These are phyloP conservation scores for Drosophila acutilabella DNA, from an alignment of 2,888 invertebrate genomes.

Conservation along the genomic window DNA sequence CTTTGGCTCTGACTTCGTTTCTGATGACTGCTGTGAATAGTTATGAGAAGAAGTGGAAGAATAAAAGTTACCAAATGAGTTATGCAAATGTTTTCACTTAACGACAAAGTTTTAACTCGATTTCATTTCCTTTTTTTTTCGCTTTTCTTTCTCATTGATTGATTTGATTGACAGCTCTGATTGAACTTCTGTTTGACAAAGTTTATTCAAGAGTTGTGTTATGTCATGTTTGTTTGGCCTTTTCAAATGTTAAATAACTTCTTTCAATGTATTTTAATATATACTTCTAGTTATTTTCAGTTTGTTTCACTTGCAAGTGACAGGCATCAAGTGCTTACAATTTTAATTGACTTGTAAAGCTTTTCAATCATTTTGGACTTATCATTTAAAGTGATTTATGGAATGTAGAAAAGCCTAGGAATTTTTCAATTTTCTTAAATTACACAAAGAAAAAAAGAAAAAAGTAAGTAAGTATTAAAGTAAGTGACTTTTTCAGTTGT, in stretches of 20 bases:
- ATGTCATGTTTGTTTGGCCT: background rate
- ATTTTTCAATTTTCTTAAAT: no score
- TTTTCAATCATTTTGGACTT: no score
- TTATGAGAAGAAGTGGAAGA: background rate
- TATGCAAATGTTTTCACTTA: constrained; percentile 27
- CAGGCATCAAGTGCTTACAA: background rate
- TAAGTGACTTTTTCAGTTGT: no score
- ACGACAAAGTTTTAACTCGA: constrained; percentile 8
- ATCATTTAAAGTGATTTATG: no score
- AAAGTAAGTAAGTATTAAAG: no score
- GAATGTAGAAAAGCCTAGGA: no score
- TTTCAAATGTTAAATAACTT: background rate
- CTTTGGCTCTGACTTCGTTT: background rate
- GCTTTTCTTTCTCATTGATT: background rate
- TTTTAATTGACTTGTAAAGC: background rate
- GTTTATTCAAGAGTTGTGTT: background rate
- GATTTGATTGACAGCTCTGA: constrained; percentile 12
- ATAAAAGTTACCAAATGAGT: constrained; percentile 11
- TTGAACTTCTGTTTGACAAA: background rate
- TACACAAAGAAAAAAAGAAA: no score
- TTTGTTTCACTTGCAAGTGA: background rate
- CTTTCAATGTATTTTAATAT: background rate
- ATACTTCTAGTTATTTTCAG: background rate
- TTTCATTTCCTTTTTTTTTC: background rate
- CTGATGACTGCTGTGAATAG: constrained; percentile 6